Evolutionary conservation across 2,888 invertebrate genomes (phyloP), one percentile per base, ranked within the genome.

Genomic region (Eulithis testata): DNA sequence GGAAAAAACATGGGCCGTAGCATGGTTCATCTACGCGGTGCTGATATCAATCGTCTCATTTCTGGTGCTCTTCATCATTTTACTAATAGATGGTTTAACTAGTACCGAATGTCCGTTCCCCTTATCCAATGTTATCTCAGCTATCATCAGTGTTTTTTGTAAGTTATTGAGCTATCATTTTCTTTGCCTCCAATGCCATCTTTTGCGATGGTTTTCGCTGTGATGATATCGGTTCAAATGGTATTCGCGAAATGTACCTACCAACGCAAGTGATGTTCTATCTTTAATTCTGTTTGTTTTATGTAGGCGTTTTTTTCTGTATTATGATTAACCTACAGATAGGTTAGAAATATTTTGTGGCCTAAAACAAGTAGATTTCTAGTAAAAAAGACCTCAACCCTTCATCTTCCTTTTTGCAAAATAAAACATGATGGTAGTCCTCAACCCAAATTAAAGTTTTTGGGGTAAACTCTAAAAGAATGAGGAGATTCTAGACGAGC

Each of bases 201-300:
- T 31, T 31, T 31, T 31, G 75, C 79, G 21, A 21, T 80, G 8
- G 1, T 63, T 5, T 79, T 76, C 56, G 69, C 67, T 31, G 14
- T 74, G 12, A 3, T 76, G 6, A 63, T 77, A 9, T 7, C 70
- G 4, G 12, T 78, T 4, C 77, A 81, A 68, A 76, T 81, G 59
- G 6, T 57, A 14, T 53, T 60, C 31, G 57, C 71, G 11, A 49
- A 66, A 14, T 84, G 82, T 63, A 21, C 21, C 21, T 21, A 45
- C 50, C 21, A 77, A 80, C 47, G 65, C 73, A 0, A 78, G 73
- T 60, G 84, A 84, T 67, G 66, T 70, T n/a, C 27, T 79, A 5
- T 65, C 70, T 52, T 71, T 79, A 45, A 27, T 77, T 4, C 21
- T 81, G 1, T 79, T 76, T 60, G 54, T 69, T 55, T 12, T 65